Base-by-base conservation (phyloP, 2,888 invertebrate species). In the Meloe dianella region DNA sequence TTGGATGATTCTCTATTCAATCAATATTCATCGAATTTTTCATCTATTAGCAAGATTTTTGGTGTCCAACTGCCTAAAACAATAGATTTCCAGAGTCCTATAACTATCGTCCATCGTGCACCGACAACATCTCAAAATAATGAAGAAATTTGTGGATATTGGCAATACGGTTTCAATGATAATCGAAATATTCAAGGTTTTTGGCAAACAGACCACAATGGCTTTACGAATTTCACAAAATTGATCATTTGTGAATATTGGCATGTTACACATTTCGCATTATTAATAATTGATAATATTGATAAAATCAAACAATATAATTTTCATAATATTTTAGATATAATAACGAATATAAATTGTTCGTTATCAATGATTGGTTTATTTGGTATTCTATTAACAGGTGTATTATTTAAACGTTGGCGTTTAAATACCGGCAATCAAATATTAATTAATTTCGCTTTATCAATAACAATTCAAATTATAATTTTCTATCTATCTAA, bases 181-280 rank as follows among this genome's bases (percentile, higher is more conserved):
- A 57, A 71, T 27, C 57, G 54, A 10, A 70, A 67, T 14, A 27
- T 57, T 14, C 62, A 78, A 79, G 35, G 85, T 22, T 64, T 65
- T 20, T 79, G 79, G 79, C 64, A 85, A 65, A 87, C 88, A 0
- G 86, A 89, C 67, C 82, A 64, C 0, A 27, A 62, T 0, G 67
- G 67, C 5, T 24, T 24, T 38, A 64, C 14, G n/a, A 54, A 57
- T 60, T 29, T 64, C 27, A 60, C 22, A 8, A 75, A 71, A 78
- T 81, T 71, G 86, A 60, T 86, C 84, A 83, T 84, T 35, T 89
- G 89, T 74, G 79, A 86, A 59, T 89, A 87, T 75, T 79, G 81
- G 59, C 89, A 89, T 72, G 83, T 88, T 30, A 89, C 89, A 0
- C 88, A 89, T 77, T 89, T 89, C 75, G 88, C 87, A 30, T 35